Evolutionary conservation across 2,113 vertebrate genomes (phyloP), one percentile per base, ranked within the genome.

Genomic region (Riparia riparia): DNA sequence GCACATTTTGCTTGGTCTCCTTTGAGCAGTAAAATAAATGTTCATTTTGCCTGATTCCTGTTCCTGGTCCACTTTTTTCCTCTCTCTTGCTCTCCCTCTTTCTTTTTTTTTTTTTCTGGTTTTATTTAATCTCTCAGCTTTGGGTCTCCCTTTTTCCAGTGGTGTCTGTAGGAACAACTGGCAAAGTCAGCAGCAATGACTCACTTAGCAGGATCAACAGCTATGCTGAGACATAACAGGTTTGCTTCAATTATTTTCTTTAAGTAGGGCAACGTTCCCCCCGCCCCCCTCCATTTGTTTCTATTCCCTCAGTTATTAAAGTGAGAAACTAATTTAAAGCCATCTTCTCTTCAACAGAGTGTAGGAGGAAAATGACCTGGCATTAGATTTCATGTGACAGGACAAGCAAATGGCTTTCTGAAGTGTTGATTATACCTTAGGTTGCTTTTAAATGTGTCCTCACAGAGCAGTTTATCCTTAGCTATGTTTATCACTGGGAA

Each of bases 201-300:
- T 97, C 96, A 96, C 57, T 81, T 63, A 90, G 76, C 86, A 89
- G 76, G 72, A 95, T 71, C 82, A 95, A 95, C 88, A 92, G 90
- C 92, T 92, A 89, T 84, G 60, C 92, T 90, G 80, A 86, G 88
- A 64, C 41, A 78, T 92, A 95, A 89, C 90, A 93, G 68, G 58
- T 95, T 96, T 95, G 24, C 71, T 95, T 88, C 93, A 95, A 86
- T 91, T 88, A 76, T 94, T 94, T 95, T 51, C 72, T 74, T 78
- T 65, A 96, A 96, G 79, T 92, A 96, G 90, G 92, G 53, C 96
- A 93, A 68, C 2, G 5, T 78, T 86, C 51, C 44, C 25, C 14
- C 16, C 21, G 41, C 25, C 14, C 16, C 21, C 47, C 6, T 24
- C 14, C 31, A 14, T 31, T n/a, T 66, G 76, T 80, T 80, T 82